Percentiles rank a stretch among this genome's conserved stretches.
These are phyloP conservation scores for Semotilus atromaculatus DNA, from an alignment of 2,797 vertebrate genomes.

Conservation along the genomic window DNA sequence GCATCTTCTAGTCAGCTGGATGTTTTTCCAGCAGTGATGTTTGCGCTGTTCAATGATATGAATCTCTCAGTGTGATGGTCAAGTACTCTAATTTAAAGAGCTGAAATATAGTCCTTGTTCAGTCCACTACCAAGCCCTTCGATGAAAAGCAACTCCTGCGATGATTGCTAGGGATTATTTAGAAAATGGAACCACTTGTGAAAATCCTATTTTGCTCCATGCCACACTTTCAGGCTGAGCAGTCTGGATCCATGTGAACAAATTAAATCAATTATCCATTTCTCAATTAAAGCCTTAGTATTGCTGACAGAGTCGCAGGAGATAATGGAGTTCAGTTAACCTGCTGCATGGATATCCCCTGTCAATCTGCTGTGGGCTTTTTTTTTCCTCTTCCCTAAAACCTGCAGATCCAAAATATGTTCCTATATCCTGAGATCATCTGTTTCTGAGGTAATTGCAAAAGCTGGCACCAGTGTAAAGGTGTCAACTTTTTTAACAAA, in stretches of 20 bases:
- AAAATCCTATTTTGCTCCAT: conserved; percentile 73
- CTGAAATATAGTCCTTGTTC: conserved; percentile 44
- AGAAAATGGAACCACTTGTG: conserved; percentile 77
- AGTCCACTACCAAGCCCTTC: conserved; percentile 30
- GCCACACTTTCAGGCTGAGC: conserved; percentile 56
- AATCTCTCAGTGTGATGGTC: conserved; percentile 54
- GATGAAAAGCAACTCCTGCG: conserved; percentile 51
- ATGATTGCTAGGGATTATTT: conserved; percentile 78
- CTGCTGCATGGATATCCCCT: conserved; percentile 8
- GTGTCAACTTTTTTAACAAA: not conserved
- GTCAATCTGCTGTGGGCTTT: conserved; percentile 32
- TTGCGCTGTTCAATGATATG: conserved; percentile 35
- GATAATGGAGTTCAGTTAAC: conserved; percentile 23
- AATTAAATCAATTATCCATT: conserved; percentile 80
- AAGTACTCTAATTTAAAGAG: conserved; percentile 52
- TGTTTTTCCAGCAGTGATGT: conserved; percentile 36
- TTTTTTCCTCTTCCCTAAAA: conserved; percentile 48
- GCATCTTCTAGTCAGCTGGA: conserved; percentile 38
- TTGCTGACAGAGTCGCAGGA: conserved; percentile 16
- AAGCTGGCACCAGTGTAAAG: not conserved
- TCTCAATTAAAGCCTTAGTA: conserved; percentile 58
- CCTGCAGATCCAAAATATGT: conserved; percentile 22
- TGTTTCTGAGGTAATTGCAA: not conserved
- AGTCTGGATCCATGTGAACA: conserved; percentile 53
- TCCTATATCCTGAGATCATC: not conserved